Base-by-base conservation (phyloP, 2,797 vertebrate species). In the Astyanax mexicanus region DNA sequence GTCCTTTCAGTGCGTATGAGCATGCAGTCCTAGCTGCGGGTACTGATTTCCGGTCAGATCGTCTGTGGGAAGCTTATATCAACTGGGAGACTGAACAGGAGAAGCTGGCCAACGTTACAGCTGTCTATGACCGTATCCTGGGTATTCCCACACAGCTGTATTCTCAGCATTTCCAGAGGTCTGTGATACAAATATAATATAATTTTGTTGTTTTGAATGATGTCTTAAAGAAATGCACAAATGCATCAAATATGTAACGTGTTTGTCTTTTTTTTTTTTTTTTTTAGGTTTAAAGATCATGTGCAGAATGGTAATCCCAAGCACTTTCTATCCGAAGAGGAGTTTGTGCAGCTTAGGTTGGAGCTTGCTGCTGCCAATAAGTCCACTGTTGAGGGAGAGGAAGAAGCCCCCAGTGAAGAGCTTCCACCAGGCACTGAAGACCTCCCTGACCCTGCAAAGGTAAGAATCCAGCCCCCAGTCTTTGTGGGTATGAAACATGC, bases 151-250 rank as follows among this genome's bases (percentile, higher is more conserved):
- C 97, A 0, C 98, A 99, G 79, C 92, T 98, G 19, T 99, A 99
- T 78, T 96, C 96, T 4, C 96, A 97, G 68, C 97, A 99, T 82
- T 98, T 98, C 86, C 97, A 99, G 90, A 98, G 93, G 98, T 99
- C 92, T 71, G 84, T 83, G 3, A 0, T 38, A 42, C 42, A 45
- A 40, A 2, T 15, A 8, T 6, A 32, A 11, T 74, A 4, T 17
- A 29, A 21, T 15, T 0, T 38, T n/a, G 10, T 35, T 32, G 5
- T 13, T 4, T 5, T 47, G 2, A 44, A 42, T 3, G n/a, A 11
- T 15, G 3, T 47, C 17, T 15, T 47, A 47, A 4, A 12, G 44
- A 2, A 47, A 13, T 15, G 44, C 44, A 17, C 11, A 29, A 51
- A 13, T 27, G 13, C 1, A 23, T 23, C n/a, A n/a, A n/a, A n/a